Conservation (phyloP, 2,888 invertebrate genomes). For the Volucella inanis region DNA sequence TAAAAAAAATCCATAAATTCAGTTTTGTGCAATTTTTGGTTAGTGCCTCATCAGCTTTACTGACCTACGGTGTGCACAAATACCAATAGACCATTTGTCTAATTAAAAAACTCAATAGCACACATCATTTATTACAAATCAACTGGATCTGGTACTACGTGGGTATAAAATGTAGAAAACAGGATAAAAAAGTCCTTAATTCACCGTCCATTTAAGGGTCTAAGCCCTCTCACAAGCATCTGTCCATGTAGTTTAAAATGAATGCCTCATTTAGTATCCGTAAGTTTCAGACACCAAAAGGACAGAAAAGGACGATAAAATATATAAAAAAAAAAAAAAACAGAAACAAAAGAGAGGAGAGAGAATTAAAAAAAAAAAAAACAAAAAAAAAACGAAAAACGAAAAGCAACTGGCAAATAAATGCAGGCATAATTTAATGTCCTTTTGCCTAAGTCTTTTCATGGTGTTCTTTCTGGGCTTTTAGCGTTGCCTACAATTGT, state of each 20-base stretch:
- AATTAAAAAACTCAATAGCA: constrained; percentile 27
- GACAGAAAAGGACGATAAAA: constrained; percentile 36
- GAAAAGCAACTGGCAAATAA: constrained; percentile 62
- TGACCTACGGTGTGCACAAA: background rate
- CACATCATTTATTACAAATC: constrained; percentile 35
- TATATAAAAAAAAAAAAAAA: background rate
- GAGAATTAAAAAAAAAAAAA: background rate
- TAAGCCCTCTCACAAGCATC: constrained; percentile 60
- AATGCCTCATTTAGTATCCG: constrained; percentile 71
- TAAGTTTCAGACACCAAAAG: constrained; percentile 63
- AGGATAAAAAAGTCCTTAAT: constrained; percentile 18
- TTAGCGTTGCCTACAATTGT: constrained; percentile 64
- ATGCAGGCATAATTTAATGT: constrained; percentile 73
- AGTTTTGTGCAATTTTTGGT: no score
- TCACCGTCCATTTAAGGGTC: constrained; percentile 60
- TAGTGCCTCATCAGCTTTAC: no score
- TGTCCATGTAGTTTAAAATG: constrained; percentile 64
- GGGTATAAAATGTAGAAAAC: background rate
- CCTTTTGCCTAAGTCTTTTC: constrained; percentile 52
- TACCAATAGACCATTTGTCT: constrained; percentile 14
- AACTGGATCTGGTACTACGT: constrained; percentile 6
- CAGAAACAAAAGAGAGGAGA: background rate
- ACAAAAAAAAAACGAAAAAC: background rate
- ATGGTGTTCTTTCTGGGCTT: constrained; percentile 44
- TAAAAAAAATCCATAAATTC: no score